Base-by-base conservation (phyloP, 2,113 vertebrate genomes). In the Triplophysa dalaica region DNA sequence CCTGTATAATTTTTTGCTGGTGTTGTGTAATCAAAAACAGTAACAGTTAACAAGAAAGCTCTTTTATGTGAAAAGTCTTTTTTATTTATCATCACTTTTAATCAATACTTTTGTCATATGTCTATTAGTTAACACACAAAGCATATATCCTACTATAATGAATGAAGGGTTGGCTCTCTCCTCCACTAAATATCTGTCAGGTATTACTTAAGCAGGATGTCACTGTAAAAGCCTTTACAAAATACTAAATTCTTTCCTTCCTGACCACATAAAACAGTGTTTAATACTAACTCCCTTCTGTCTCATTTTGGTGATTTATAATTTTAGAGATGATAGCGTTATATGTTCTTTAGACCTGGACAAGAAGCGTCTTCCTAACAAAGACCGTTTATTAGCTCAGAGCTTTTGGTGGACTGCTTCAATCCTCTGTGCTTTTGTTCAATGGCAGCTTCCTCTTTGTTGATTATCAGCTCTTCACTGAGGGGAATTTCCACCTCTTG, bases 241-340 rank as follows among this genome's bases (percentile, higher is more conserved):
- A 66, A 69, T 21, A 58, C 52, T 69, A 13, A 41, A 60, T n/a
- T 33, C 24, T 21, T 58, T 41, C 16, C 58, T 45, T 79, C 26
- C 52, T 66, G 29, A 69, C 56, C 56, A 82, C 60, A 79, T 50
- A 21, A 60, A 79, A 84, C 70, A 74, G 74, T 78, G 21, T 79
- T 56, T 62, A 75, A 64, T 52, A 50, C 78, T 70, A 24, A 60
- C 21, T 17, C 29, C 48, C 16, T 45, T 82, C n/a, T 33, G 12
- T 52, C 10, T 48, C 41, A 22, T 75, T n/a, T 12, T 62, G 21
- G 38, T 61, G 38, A 10, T 48, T 74, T 61, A 77, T 33, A 74
- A 74, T 38, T 26, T 21, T 50, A 41, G 60, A 45, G 43, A 13
- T 65, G 29, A 66, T 12, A 67, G 6, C 7, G 29, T 11, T 65